Evolutionary conservation across 2,888 invertebrate genomes (phyloP).

Genomic region (Patella caerulea): DNA sequence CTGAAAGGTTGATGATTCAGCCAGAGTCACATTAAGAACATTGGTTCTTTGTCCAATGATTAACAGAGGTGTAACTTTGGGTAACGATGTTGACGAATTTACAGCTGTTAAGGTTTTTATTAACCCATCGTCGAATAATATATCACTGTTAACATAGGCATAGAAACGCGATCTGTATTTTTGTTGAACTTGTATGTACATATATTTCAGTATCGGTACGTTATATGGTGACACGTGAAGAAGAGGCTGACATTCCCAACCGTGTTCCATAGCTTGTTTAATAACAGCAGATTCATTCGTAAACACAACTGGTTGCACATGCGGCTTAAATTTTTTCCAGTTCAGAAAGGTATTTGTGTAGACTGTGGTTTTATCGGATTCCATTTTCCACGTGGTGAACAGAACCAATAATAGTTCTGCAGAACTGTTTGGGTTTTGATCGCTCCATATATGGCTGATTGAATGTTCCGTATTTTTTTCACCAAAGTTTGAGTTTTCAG

Average conservation of each 20-base stretch:
- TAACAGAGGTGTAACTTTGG: conserved; percentile 37
- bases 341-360: conserved; percentile 53
- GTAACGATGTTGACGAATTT: conserved; percentile 18
- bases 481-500: too few relatives aligned
- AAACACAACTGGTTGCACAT: conserved; percentile 49
- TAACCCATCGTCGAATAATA: conserved; percentile 51
- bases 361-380: conserved; percentile 43
- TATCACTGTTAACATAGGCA: conserved; percentile 60
- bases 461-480: too few relatives aligned
- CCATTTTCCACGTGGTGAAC: conserved; percentile 53
- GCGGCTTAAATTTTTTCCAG: conserved; percentile 50
- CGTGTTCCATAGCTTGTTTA: conserved; percentile 33
- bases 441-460: too few relatives aligned
- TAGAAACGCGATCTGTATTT: conserved; percentile 52
- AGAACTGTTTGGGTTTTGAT: too few relatives aligned
- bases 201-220: conserved; percentile 56
- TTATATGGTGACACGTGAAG: conserved; percentile 42
- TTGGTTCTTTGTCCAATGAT: conserved; percentile 40
- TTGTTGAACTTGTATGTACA: conserved; percentile 54
- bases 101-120: conserved; percentile 42
- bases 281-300: conserved; percentile 39
- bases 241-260: conserved; percentile 49
- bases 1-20: conserved; percentile 40
- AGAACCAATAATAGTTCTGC: conserved; percentile 40
- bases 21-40: conserved; percentile 46